Conservation (phyloP, 2,888 invertebrate genomes). For the Morpho deidamia region DNA sequence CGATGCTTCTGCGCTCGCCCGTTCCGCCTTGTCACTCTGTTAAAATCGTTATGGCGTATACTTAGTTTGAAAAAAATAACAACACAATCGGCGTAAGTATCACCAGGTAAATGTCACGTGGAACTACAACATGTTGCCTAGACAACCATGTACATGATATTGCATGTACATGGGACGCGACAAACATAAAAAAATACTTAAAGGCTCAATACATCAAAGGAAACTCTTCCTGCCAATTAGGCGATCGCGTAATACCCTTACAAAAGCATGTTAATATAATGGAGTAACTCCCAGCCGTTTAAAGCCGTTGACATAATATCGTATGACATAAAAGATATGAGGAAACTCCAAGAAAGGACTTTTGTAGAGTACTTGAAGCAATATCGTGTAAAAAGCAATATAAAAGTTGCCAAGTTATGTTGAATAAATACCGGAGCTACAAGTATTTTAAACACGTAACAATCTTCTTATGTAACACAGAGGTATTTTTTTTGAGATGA, state of each 20-base stretch:
- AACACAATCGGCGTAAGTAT: no score
- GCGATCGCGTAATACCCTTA: not conserved
- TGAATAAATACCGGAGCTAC: constrained; percentile 18
- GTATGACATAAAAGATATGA: constrained; percentile 13
- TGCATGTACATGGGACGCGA: no score
- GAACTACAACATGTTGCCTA: no score
- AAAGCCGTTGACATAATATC: constrained; percentile 13
- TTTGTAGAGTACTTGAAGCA: constrained; percentile 13
- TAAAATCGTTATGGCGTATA: no score
- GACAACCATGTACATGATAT: no score
- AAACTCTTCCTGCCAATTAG: not conserved
- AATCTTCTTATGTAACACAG: constrained; percentile 9
- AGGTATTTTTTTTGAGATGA: constrained; percentile 14
- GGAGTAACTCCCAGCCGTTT: constrained; percentile 10
- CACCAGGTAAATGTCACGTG: no score
- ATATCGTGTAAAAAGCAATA: constrained; percentile 17
- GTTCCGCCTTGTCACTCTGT: no score
- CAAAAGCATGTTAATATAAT: constrained; percentile 5
- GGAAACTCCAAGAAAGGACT: constrained; percentile 11
- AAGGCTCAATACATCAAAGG: no score
- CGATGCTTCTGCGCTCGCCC: no score
- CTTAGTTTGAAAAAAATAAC: no score
- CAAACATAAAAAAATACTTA: no score
- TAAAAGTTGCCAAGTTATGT: constrained; percentile 12
- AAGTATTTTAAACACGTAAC: constrained; percentile 17